Conservation (phyloP, 2,797 vertebrate species). For the Pygocentrus nattereri region DNA sequence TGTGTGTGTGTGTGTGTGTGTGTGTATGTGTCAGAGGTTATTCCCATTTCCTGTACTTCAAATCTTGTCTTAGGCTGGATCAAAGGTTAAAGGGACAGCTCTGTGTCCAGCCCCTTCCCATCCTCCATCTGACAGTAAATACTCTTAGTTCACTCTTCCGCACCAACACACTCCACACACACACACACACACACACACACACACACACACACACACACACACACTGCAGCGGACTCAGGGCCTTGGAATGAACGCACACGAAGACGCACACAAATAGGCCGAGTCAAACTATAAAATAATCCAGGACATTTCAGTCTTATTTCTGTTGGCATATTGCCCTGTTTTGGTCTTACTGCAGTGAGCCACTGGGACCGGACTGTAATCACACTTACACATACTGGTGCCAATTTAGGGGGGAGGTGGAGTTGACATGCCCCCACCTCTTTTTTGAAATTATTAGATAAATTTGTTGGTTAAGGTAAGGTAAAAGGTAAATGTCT, state of each 20-base stretch:
- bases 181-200: slow-evolving; percentile 27
- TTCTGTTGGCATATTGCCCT: slow-evolving; percentile 7
- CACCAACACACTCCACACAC: slow-evolving; percentile 48
- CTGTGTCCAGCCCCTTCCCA: slow-evolving; percentile 49
- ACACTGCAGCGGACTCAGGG: background rate
- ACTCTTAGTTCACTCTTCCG: slow-evolving; percentile 54
- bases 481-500: too few species aligned
- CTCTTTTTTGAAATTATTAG: too few species aligned
- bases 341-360: background rate
- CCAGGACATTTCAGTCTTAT: background rate
- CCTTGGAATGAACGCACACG: slow-evolving; percentile 5
- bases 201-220: slow-evolving; percentile 22
- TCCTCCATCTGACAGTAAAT: slow-evolving; percentile 57
- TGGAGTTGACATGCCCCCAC: too few species aligned
- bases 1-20: slow-evolving; percentile 29
- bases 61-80: slow-evolving; percentile 58
- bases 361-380: slow-evolving; percentile 43
- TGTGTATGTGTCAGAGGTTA: slow-evolving; percentile 60
- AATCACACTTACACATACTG: too few species aligned
- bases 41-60: slow-evolving; percentile 63
- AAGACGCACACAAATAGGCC: slow-evolving; percentile 46
- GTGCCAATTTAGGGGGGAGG: too few species aligned
- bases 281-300: slow-evolving; percentile 37
- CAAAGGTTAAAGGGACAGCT: slow-evolving; percentile 72
- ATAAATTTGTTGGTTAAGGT: too few species aligned